Percentiles rank a stretch among this genome's conserved stretches.
These are phyloP conservation scores for Paedocypris sp. DNA, from an alignment of 2,113 vertebrate genomes.

Conservation along the genomic window DNA sequence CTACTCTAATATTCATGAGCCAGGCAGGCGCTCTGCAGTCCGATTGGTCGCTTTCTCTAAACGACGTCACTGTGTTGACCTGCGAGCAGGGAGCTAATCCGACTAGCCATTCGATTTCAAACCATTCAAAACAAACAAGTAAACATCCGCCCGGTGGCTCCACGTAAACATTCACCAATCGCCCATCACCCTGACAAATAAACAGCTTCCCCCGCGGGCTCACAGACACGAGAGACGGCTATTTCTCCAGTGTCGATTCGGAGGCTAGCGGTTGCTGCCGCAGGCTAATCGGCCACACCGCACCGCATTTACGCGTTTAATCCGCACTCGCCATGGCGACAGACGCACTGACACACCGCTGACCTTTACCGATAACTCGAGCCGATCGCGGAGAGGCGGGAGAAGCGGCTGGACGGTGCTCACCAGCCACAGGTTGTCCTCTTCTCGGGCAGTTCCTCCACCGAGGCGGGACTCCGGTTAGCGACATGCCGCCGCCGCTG, in stretches of 20 bases:
- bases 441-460: constrained; percentile 89
- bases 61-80: not conserved
- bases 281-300: too few species aligned
- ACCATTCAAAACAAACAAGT: not conserved
- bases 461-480: constrained; percentile 82
- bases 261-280: too few species aligned
- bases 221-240: too few species aligned
- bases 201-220: too few species aligned
- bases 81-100: not conserved
- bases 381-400: too few species aligned
- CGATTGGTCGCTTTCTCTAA: not conserved
- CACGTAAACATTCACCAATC: too few species aligned
- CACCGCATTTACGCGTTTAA: too few species aligned
- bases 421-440: constrained; percentile 89
- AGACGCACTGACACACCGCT: too few species aligned
- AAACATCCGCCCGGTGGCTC: not conserved
- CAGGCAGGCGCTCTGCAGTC: not conserved
- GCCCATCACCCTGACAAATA: too few species aligned
- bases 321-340: too few species aligned
- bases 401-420: constrained; percentile 36
- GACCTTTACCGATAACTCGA: not conserved
- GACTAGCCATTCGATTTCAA: not conserved
- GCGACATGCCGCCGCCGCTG: constrained; percentile 62
- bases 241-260: too few species aligned
- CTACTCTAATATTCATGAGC: not conserved